Conservation (phyloP, 2,888 invertebrate species). For the Drosophila fungiperda region DNA sequence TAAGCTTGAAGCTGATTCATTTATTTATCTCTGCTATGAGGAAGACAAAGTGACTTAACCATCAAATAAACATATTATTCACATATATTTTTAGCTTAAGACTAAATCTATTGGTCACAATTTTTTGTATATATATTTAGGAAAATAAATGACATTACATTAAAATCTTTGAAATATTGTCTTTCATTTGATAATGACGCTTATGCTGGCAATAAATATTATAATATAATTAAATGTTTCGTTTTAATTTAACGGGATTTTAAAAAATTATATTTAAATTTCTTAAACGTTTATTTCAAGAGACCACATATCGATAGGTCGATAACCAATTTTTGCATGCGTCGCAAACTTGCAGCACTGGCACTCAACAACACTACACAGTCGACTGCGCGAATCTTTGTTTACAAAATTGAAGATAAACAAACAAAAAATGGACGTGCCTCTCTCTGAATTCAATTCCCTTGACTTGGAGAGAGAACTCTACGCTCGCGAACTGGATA, state of each 20-base stretch:
- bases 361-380: conserved; percentile 4
- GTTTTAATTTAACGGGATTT: neutral
- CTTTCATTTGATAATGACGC: neutral
- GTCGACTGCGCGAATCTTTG: conserved; percentile 26
- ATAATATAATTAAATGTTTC: too few species aligned
- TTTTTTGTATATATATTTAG: neutral
- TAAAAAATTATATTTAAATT: neutral
- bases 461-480: conserved; percentile 51
- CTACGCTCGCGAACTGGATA: conserved; percentile 14
- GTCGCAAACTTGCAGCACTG: neutral
- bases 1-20: conserved; percentile 12
- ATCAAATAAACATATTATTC: neutral
- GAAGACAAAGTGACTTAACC: conserved; percentile 10
- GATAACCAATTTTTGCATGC: conserved; percentile 14
- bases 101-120: neutral
- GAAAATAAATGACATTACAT: neutral
- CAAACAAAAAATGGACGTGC: conserved; percentile 37
- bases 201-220: neutral
- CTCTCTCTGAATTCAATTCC: conserved; percentile 37
- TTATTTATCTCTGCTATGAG: conserved; percentile 22
- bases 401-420: conserved; percentile 25
- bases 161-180: neutral
- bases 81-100: neutral
- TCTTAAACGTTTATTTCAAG: neutral
- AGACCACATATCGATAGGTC: conserved; percentile 35